Evolutionary conservation across 2,888 invertebrate species (phyloP).

Genomic region (Plebejus melissa): DNA sequence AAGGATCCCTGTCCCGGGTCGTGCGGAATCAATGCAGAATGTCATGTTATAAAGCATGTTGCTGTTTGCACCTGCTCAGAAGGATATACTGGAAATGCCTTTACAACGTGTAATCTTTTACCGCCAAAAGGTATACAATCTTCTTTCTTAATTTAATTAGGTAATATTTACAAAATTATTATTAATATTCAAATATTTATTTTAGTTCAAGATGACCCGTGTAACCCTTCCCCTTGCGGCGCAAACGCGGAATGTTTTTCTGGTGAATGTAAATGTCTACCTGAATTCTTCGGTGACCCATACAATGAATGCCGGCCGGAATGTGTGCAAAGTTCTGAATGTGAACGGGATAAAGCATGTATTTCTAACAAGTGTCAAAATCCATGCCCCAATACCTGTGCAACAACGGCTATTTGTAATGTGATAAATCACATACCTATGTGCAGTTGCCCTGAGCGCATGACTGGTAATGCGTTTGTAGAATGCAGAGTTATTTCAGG

Average conservation of each 20-base stretch:
- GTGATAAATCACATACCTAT: conserved; percentile 82
- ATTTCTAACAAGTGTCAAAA: conserved; percentile 86
- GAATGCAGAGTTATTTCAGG: conserved; percentile 79
- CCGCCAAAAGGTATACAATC: conserved; percentile 52
- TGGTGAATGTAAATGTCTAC: conserved; percentile 84
- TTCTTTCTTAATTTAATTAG: not conserved
- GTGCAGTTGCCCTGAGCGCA: conserved; percentile 80
- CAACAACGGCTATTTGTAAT: conserved; percentile 84
- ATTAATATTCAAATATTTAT: conserved; percentile 27
- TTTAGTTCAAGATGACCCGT: conserved; percentile 76
- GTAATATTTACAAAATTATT: not conserved
- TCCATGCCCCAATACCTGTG: conserved; percentile 90
- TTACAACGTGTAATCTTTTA: conserved; percentile 69
- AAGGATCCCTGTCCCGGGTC: conserved; percentile 85
- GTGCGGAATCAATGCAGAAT: conserved; percentile 80
- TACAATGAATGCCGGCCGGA: conserved; percentile 88
- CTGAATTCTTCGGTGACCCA: conserved; percentile 88
- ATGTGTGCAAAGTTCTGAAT: conserved; percentile 87
- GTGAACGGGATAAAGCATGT: conserved; percentile 84
- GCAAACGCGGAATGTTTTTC: conserved; percentile 84
- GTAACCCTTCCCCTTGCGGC: conserved; percentile 84
- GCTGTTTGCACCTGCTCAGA: conserved; percentile 81
- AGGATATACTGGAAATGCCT: conserved; percentile 81
- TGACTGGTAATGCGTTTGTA: conserved; percentile 85
- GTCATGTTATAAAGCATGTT: conserved; percentile 80